Percentiles rank a stretch among this genome's conserved stretches.
Conservation (phyloP, 2,888 invertebrate genomes). For the Leucania comma region DNA sequence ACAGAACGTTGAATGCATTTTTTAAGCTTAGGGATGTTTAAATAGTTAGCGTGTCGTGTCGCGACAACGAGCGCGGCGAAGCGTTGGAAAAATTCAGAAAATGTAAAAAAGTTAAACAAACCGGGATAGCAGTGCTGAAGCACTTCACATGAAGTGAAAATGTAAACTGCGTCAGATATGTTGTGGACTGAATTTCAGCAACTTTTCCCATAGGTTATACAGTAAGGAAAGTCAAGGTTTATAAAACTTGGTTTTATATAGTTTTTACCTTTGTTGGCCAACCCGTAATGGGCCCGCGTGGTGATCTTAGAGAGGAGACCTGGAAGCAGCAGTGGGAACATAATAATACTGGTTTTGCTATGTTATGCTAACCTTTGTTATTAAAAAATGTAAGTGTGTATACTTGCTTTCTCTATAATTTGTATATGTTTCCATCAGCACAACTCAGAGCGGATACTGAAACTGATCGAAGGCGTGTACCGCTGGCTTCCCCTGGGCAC, state of each 20-base stretch:
- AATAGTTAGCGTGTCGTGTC: constrained; percentile 30
- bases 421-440: constrained; percentile 86
- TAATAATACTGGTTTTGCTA: no score
- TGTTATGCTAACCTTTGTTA: not conserved
- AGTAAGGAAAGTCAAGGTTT: not conserved
- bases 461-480: constrained; percentile 97
- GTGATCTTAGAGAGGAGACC: no score
- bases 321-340: no score
- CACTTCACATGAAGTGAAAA: constrained; percentile 5
- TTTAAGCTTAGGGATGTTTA: constrained; percentile 14
- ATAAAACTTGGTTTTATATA: not conserved
- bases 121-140: not conserved
- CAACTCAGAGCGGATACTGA: constrained; percentile 94
- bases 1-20: constrained; percentile 25
- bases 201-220: not conserved
- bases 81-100: constrained; percentile 15
- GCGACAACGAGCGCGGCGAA: constrained; percentile 13
- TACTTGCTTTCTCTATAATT: not conserved
- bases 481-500: constrained; percentile 98
- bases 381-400: not conserved
- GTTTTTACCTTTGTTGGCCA: not conserved
- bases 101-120: constrained; percentile 20
- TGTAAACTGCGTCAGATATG: not conserved
- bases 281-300: no score
- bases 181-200: not conserved